Base-by-base conservation (phyloP, 2,797 vertebrate species). In the Phoeniculus purpureus region DNA sequence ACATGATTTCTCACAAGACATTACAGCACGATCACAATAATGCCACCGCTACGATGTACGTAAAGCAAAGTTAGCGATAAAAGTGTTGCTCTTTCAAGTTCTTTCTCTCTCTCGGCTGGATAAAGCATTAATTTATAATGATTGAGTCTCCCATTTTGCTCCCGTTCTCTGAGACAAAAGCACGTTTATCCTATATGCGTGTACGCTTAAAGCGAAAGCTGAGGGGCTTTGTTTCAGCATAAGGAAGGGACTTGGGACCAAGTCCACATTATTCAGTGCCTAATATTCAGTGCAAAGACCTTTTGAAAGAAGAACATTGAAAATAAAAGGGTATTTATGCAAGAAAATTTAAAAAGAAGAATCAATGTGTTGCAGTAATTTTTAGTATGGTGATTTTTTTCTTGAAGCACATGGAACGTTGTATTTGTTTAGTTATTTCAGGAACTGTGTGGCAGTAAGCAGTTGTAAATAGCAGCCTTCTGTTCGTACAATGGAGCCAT, bases 1-100 rank as follows among this genome's bases (percentile, higher is more conserved):
- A 61, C 68, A 56, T 50, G 85, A 91, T 87, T 96, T 95, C 89
- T 93, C 90, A 84, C 75, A 75, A 93, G 85, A 91, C 62, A 10
- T 74, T 94, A 84, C 80, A 87, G 68, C 78, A 85, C 18, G 20
- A 85, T 94, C 91, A 93, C 78, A 89, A 54, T 55, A 94, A 85
- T 72, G 75, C 59, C 76, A 79, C 73, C 25, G 19, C 31, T 64
- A 26, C 12, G 70, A 61, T 23, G 50, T 66, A 72, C 74, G 67
- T 45, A 85, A 87, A 92, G 37, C 23, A 72, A 76, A 80, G 66
- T 65, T 81, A 72, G 52, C 58, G 88, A 72, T 71, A 32, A 67
- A 92, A 85, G 37, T 23, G n/a, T 37, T 64, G 15, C 27, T 85
- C 68, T 92, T 91, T 74, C 12, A n/a, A 86, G 64, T 66, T 10